Percentiles rank a stretch among this genome's conserved stretches.
These are phyloP conservation scores for Ceramica pisi DNA, from an alignment of 2,888 invertebrate species.

Conservation along the genomic window DNA sequence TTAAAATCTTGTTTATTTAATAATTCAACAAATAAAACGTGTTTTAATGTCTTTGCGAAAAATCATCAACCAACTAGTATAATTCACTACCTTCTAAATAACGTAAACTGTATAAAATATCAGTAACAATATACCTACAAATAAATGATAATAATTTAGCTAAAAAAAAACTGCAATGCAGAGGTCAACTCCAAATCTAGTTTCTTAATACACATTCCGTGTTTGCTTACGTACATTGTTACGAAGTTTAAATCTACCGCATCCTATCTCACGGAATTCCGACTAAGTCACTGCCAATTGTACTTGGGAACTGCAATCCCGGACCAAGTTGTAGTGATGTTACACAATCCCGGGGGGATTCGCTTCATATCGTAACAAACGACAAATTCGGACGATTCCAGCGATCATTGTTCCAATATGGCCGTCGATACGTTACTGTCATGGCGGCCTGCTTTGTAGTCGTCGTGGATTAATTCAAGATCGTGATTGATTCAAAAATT, in stretches of 20 bases:
- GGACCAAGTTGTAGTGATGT: constrained; percentile 36
- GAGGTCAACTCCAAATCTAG: neutral
- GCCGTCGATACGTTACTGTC: constrained; percentile 25
- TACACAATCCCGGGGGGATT: constrained; percentile 15
- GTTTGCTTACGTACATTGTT: constrained; percentile 3
- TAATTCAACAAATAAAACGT: no score
- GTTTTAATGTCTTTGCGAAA: neutral
- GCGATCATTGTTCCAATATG: constrained; percentile 43
- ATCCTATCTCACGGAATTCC: constrained; percentile 32
- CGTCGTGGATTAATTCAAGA: constrained; percentile 1
- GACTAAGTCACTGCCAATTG: constrained; percentile 41
- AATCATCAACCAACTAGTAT: neutral
- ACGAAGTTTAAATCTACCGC: constrained; percentile 45
- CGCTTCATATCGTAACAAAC: constrained; percentile 20
- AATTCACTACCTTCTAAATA: neutral
- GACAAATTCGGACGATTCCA: constrained; percentile 24
- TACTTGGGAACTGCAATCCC: constrained; percentile 45
- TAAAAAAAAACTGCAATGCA: constrained; percentile 6
- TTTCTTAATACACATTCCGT: neutral
- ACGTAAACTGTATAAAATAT: neutral
- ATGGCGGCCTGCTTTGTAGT: constrained; percentile 13
- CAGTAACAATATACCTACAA: neutral
- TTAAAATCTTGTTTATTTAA: neutral
- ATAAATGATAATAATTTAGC: no score
- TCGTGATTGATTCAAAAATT: neutral